Evolutionary conservation across 2,113 vertebrate genomes (phyloP).

Genomic region (Pungitius pungitius): DNA sequence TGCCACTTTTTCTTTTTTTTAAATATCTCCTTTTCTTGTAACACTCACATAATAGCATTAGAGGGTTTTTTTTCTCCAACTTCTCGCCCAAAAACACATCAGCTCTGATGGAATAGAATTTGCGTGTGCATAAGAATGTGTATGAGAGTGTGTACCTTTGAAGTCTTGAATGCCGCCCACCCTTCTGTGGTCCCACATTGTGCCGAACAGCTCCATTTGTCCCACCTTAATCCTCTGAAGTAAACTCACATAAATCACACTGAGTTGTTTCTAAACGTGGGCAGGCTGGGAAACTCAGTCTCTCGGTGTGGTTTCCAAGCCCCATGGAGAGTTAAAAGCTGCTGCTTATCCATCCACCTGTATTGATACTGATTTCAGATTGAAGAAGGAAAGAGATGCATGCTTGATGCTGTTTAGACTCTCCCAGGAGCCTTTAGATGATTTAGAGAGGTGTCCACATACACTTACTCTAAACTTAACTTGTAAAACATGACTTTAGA

Average conservation of each 20-base stretch:
- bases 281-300: conserved; percentile 40
- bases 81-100: conserved; percentile 1
- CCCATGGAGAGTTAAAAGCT: conserved; percentile 30
- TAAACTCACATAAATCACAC: conserved; percentile 73
- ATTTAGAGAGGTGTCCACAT: conserved; percentile 5
- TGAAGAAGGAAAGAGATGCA: conserved; percentile 12
- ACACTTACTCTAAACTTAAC: not conserved
- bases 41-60: not conserved
- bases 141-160: conserved; percentile 56
- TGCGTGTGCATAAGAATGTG: conserved; percentile 18
- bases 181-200: conserved; percentile 61
- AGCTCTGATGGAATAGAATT: conserved; percentile 52
- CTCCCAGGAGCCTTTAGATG: not conserved
- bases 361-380: conserved; percentile 27
- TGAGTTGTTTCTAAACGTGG: conserved; percentile 60
- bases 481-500: not conserved
- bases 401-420: not conserved
- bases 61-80: not conserved
- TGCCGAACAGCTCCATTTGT: conserved; percentile 74
- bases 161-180: conserved; percentile 62
- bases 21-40: not conserved
- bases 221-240: conserved; percentile 72
- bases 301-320: conserved; percentile 29
- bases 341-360: conserved; percentile 33
- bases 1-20: not conserved